phyloP scores from a whole-genome alignment of 2,113 vertebrate genomes.

The Carassius gibelio region DNA sequence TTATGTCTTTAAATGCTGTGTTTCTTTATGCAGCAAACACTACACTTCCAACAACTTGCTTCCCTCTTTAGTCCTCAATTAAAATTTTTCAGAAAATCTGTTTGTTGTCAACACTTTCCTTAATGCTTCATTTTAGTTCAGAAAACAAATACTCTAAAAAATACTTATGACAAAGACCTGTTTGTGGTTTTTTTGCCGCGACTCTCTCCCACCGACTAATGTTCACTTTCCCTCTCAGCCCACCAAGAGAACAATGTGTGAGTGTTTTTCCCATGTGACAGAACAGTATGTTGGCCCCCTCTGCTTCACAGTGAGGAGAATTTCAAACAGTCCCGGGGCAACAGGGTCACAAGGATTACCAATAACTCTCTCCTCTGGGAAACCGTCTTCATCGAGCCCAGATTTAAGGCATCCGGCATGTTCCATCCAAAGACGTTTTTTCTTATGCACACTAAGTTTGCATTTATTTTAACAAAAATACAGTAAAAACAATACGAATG shows the following conservation, averaged over 20 bases:
- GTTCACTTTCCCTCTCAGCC: conserved; percentile 21
- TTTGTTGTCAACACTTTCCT: no score
- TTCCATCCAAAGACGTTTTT: neutral
- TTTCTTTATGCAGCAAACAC: neutral
- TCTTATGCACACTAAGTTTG: no score
- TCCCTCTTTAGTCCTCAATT: neutral
- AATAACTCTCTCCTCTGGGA: conserved; percentile 1
- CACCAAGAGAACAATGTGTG: conserved; percentile 57
- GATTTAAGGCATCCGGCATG: neutral
- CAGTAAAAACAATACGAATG: no score
- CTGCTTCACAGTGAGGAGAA: conserved; percentile 57
- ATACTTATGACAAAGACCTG: neutral
- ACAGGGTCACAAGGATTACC: conserved; percentile 39
- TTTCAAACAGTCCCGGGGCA: conserved; percentile 59
- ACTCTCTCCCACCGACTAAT: conserved; percentile 5
- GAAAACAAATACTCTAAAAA: neutral
- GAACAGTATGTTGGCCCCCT: conserved; percentile 42
- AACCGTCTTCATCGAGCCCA: neutral
- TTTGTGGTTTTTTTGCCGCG: conserved; percentile 14
- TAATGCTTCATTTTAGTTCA: neutral
- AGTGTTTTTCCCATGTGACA: conserved; percentile 56
- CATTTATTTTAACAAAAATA: no score
- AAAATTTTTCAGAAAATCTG: neutral
- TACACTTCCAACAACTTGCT: neutral
- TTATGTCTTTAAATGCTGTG: neutral